Evolutionary conservation across 2,888 invertebrate species (phyloP).

Genomic region (Smittia aterrima): DNA sequence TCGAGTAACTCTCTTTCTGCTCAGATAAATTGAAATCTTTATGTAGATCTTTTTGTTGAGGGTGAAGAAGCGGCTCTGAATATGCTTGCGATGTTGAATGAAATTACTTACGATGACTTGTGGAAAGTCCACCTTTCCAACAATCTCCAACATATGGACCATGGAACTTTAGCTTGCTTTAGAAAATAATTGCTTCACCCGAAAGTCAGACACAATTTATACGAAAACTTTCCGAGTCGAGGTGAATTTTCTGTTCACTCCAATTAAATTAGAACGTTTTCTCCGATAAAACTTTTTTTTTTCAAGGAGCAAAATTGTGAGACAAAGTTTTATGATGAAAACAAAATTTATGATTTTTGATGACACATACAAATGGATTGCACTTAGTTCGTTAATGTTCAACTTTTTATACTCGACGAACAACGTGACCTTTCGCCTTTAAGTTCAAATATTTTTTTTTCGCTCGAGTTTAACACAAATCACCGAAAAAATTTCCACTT

Average conservation of each 20-base stretch:
- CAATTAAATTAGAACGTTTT: conserved; percentile 1
- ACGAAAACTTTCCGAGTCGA: not conserved
- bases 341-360: too few species aligned
- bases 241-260: not conserved
- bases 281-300: not conserved
- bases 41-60: not conserved
- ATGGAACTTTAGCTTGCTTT: conserved; percentile 59
- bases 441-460: too few species aligned
- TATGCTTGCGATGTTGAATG: not conserved
- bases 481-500: too few species aligned
- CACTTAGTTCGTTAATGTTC: too few species aligned
- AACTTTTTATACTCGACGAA: too few species aligned
- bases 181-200: not conserved
- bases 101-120: conserved; percentile 70
- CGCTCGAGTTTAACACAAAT: too few species aligned
- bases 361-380: too few species aligned
- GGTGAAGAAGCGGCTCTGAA: not conserved
- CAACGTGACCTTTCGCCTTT: too few species aligned
- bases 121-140: conserved; percentile 71
- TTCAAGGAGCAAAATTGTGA: too few species aligned
- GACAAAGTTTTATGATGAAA: too few species aligned
- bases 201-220: not conserved
- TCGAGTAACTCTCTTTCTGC: not conserved
- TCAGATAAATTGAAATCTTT: too few species aligned
- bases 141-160: conserved; percentile 78